Base-by-base conservation (phyloP, 2,113 vertebrate genomes). In the Notarius quadriscutis region DNA sequence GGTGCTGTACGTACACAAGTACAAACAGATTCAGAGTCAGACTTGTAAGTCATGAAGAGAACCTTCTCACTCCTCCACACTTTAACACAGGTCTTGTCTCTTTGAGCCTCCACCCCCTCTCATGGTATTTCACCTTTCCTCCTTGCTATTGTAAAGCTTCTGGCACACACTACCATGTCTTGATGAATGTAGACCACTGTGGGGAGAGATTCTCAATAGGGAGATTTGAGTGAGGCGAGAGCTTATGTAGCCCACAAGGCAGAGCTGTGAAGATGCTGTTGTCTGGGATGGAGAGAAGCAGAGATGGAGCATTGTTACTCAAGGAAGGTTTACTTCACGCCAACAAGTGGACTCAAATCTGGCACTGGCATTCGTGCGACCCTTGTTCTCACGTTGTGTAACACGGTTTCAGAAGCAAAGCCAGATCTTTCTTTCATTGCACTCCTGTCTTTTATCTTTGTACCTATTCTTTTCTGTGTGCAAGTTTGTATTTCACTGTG, bases 141-240 rank as follows among this genome's bases (percentile, higher is more conserved):
- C 60, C 63, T 82, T 86, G 78, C 63, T 34, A 83, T 85, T 87
- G 80, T 86, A 34, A 83, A 72, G 86, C 83, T 74, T 83, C 77
- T 87, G 84, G 84, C 91, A 89, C 75, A 75, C 55, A 75, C 34
- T 50, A 57, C 71, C 15, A 74, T 48, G 71, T 75, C 83, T 83
- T 88, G 69, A 87, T 88, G 88, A 87, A 84, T 83, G 72, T 82
- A 86, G 86, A 63, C n/a, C 84, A 55, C 30, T 77, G 74, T 84
- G 48, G 88, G 83, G 14, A 81, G 48, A 77, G 72, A 48, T 50
- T 87, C n/a, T 89, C 87, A 89, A 91, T 72, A 60, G 82, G 78
- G 77, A 79, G 84, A 85, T 87, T 89, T 89, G 69, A 86, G 80
- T 41, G 69, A 57, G 69, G 75, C 67, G 74, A 69, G 53, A 75